Base-by-base conservation (phyloP, 2,797 vertebrate species). In the Arctocebus calabarensis region DNA sequence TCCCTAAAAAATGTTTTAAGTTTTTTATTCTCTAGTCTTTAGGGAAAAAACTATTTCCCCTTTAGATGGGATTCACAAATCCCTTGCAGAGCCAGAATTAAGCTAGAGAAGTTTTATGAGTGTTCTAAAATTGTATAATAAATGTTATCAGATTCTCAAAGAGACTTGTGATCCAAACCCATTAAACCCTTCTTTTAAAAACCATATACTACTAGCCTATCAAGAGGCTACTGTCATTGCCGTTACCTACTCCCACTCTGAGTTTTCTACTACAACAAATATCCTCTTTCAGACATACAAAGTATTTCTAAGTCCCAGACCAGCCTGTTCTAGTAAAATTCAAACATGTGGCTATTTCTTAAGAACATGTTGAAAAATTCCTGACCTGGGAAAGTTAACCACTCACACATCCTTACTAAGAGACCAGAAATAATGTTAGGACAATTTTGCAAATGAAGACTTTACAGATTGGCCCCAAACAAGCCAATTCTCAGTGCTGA, bases 151-250 rank as follows among this genome's bases (percentile, higher is more conserved):
- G 82, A 66, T 45, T 48, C 70, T 93, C 64, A 74, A 20, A 90
- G 70, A 95, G 25, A 84, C 3, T 25, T 27, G 14, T 19, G 66
- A 68, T 79, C 34, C n/a, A 52, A 57, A 70, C 11, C n/a, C 23
- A 37, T 11, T 71, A 82, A 90, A 91, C 90, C 7, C 59, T 92
- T 73, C n/a, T 78, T 84, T 78, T 70, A 32, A 37, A 52, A 93
- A 78, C 45, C 40, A 74, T 48, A 77, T 12, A 66, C 20, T 57
- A 27, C 32, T 55, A 45, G 29, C 17, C 75, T 89, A 61, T n/a
- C 52, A 89, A 89, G 71, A 87, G 37, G 7, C 4, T 43, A 61
- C 25, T 62, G 2, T 57, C 22, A 71, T 37, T 85, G 57, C 13
- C 62, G 34, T 68, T 84, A 43, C 34, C 32, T 64, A 40, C 57